Evolutionary conservation across 1,140 invertebrate genomes (phyloP), one percentile per base, ranked within the genome.

Genomic region (Wasmannia auropunctata): DNA sequence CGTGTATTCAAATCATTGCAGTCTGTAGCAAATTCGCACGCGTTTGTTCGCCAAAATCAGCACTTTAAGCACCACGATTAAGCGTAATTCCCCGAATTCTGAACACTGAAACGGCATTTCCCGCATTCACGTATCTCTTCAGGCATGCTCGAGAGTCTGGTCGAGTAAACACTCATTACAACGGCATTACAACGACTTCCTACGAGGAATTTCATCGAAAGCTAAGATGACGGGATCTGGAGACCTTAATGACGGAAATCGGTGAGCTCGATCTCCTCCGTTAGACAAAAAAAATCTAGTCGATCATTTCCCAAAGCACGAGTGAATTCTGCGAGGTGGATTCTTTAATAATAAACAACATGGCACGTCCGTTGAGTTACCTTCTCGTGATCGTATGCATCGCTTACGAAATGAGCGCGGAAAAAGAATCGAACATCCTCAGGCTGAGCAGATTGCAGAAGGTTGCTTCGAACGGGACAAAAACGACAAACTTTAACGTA

Each of bases 341-440:
- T 67, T n/a, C n/a, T 22, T 6, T 16, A 49, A 37, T 22, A 25
- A 54, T 54, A 19, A 80, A 46, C 58, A 8, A 40, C 4, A 91
- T 91, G 90, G 49, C 70, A 3, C 19, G 40, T 4, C 11, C 10
- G 22, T 22, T 58, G 19, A 28, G 11, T 3, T 79, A 54, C 0
- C 14, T 80, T 3, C 28, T 86, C 16, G 6, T 81, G 6, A 58
- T 58, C 6, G 5, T 80, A 2, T 81, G 80, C 25, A 3, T 75
- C 2, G 25, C 22, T 5, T 16, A 65, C 40, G 11, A 74, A 40
- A 37, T 51, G 6, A 49, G 51, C 14, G 58, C 87, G 1, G 76
- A 75, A n/a, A 92, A 91, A 43, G 93, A 93, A 34, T 93, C 94
- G 7, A 94, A 94, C 74, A 94, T 94, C 40, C 86, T 93, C 10